Base-by-base conservation (phyloP, 2,888 invertebrate species). In the Heliconius cydno region DNA sequence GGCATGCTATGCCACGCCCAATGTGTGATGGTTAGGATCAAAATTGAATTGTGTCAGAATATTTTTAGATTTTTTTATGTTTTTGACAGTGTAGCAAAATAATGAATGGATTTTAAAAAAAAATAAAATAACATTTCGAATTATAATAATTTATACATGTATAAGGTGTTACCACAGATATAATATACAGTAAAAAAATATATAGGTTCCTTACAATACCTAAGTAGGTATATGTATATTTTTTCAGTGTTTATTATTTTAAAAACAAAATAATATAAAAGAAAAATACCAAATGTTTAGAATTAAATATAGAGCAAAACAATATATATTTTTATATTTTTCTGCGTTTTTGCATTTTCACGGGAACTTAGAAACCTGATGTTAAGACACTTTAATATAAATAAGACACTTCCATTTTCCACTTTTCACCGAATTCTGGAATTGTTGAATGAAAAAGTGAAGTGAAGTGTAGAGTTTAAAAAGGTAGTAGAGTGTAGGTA, bases 1-100 rank as follows among this genome's bases (percentile, higher is more conserved):
- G 41, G 57, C 71, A 38, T 22, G 57, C 30, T 57, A 34, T 57
- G 72, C 57, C n/a, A 52, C 72, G 57, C 72, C 72, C 72, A 60
- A 68, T 68, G 38, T 13, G 38, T 10, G n/a, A 12, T 68, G 38
- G 38, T 10, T n/a, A 68, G 2, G n/a, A 25, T 73, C n/a, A 22
- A 57, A 72, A 72, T 28, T 57, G n/a, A 5, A 73, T 22, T 57
- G 30, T 22, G 6, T n/a, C 10, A 5, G 19, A 66, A 25, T 65
- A 22, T n/a, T 22, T 68, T 57, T 25, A 28, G 15, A 65, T 28
- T 65, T 28, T 13, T 65, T 65, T 65, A 65, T 15, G 28, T 13
- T 30, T 28, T 65, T 65, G 28, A 65, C 25, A 25, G 28, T 60
- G 22, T 60, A 60, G 22, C n/a, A 60, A 60, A n/a, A n/a, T 60